Evolutionary conservation across 2,113 vertebrate species (phyloP).

Genomic region (Salvelinus fontinalis): DNA sequence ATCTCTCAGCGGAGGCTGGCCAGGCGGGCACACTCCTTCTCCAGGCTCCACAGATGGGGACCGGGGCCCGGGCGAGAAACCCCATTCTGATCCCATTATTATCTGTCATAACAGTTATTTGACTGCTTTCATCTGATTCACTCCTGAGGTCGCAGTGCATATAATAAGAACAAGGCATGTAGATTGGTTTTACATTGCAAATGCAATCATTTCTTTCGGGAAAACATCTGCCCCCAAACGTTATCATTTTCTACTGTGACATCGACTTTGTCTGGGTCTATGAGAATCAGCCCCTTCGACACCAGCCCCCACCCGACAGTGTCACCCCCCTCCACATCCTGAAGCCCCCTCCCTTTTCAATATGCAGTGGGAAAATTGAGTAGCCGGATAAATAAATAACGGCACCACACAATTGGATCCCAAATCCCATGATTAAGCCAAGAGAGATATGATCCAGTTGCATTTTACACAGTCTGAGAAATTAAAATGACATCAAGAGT

Average conservation of each 20-base stretch:
- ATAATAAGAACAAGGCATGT: slow-evolving; percentile 62
- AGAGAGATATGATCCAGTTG: neutral
- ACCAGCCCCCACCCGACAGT: neutral
- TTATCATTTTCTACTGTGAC: slow-evolving; percentile 25
- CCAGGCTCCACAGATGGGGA: slow-evolving; percentile 17
- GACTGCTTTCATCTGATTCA: slow-evolving; percentile 61
- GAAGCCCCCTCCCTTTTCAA: slow-evolving; percentile 9
- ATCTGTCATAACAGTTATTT: slow-evolving; percentile 68
- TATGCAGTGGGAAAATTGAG: slow-evolving; percentile 32
- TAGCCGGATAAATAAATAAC: slow-evolving; percentile 33
- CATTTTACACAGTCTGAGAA: neutral
- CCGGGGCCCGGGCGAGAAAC: slow-evolving; percentile 32
- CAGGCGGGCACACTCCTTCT: slow-evolving; percentile 17
- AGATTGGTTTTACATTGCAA: slow-evolving; percentile 75
- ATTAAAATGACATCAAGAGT: slow-evolving; percentile 25
- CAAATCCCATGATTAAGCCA: slow-evolving; percentile 24
- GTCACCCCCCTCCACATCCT: slow-evolving; percentile 11
- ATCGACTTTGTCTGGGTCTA: slow-evolving; percentile 36
- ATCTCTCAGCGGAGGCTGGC: slow-evolving; percentile 18
- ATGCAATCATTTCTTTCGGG: slow-evolving; percentile 70
- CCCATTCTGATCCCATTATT: slow-evolving; percentile 66
- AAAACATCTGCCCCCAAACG: slow-evolving; percentile 59
- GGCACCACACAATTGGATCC: slow-evolving; percentile 1
- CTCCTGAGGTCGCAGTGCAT: slow-evolving; percentile 53
- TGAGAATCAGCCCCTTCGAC: neutral